Conservation (phyloP, 2,888 invertebrate genomes). For the Eremobia ochroleuca region DNA sequence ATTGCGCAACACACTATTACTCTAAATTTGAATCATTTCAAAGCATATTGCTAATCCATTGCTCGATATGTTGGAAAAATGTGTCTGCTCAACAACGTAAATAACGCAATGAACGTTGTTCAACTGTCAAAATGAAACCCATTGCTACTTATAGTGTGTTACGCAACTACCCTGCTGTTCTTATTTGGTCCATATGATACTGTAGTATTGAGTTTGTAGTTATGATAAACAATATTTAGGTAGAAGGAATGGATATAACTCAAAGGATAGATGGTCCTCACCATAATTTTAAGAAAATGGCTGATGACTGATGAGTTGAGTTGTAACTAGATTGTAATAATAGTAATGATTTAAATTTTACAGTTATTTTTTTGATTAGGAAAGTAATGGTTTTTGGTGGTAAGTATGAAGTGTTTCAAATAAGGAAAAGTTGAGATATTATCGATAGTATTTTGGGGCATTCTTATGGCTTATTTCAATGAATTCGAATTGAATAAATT, state of each 20-base stretch:
- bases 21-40: too few species aligned
- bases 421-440: constrained; percentile 50
- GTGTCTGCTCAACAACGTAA: too few species aligned
- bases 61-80: too few species aligned
- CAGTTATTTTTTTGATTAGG: neutral
- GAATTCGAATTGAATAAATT: constrained; percentile 4
- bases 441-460: constrained; percentile 5
- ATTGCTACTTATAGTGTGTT: too few species aligned
- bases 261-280: neutral
- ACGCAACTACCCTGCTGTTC: too few species aligned
- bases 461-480: neutral
- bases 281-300: neutral
- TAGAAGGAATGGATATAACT: neutral
- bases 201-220: neutral
- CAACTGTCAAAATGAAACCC: too few species aligned
- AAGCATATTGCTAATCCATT: too few species aligned
- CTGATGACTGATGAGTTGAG: neutral
- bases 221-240: neutral
- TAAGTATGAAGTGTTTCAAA: constrained; percentile 32
- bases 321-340: neutral
- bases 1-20: too few species aligned
- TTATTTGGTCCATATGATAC: constrained; percentile 45
- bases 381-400: constrained; percentile 8
- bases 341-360: neutral
- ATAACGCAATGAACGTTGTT: too few species aligned